Evolutionary conservation across 2,797 vertebrate species (phyloP).

Genomic region (Brachyrhaphis roseni): DNA sequence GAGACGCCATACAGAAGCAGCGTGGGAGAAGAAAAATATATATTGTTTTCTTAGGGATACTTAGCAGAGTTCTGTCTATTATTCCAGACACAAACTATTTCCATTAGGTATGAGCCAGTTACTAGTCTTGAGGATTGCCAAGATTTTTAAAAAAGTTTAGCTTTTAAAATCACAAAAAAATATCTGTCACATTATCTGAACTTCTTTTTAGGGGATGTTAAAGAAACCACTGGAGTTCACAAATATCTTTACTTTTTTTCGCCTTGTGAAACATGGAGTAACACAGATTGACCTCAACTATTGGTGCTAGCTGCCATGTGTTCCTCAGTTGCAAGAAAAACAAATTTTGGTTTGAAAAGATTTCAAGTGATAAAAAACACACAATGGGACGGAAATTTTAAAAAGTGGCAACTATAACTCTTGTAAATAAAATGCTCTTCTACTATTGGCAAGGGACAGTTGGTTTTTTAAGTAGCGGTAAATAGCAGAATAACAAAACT

Average conservation of each 20-base stretch:
- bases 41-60: slow-evolving; percentile 34
- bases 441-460: background rate
- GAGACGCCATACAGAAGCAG: slow-evolving; percentile 7
- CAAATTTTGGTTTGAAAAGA: background rate
- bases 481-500: background rate
- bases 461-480: background rate
- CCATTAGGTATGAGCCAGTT: slow-evolving; percentile 16
- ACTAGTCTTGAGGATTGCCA: background rate
- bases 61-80: slow-evolving; percentile 34
- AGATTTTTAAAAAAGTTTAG: background rate
- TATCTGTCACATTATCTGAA: background rate
- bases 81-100: slow-evolving; percentile 49
- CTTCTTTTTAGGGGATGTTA: background rate
- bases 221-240: background rate
- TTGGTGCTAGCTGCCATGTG: background rate
- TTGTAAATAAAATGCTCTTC: background rate
- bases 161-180: background rate
- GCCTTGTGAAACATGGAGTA: background rate
- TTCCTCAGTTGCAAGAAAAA: background rate
- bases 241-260: background rate
- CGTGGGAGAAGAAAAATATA: slow-evolving; percentile 21
- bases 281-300: background rate
- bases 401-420: background rate
- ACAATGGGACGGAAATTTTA: background rate
- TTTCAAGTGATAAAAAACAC: background rate